Base-by-base conservation (phyloP, 2,797 vertebrate genomes). In the Pseudomugil gertrudae region DNA sequence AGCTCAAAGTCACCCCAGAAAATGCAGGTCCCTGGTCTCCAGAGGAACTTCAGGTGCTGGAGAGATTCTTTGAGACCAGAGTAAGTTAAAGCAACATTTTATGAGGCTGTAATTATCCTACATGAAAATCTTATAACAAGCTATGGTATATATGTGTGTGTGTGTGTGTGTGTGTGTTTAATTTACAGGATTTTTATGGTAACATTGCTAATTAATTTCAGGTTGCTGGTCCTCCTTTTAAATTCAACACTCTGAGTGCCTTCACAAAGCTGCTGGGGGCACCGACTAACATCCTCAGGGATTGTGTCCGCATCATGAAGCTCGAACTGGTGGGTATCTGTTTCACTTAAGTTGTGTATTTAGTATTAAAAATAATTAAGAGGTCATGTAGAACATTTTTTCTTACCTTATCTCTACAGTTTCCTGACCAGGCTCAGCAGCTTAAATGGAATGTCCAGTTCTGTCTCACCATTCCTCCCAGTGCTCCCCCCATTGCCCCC, bases 291-390 rank as follows among this genome's bases (percentile, higher is more conserved):
- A 99, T 99, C 89, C 96, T 99, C 47, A 92, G 98, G 80, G 98
- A 99, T 92, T 99, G 98, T 38, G 98, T 99, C 38, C 97, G 97
- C 87, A 99, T 99, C 87, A 99, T 99, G 98, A 99, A 99, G 88
- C 94, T 99, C 7, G 98, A 99, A 86, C 92, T 99, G 95, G 98
- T 98, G 88, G 90, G 95, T 88, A 35, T 11, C 33, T 11, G 33
- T 35, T n/a, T n/a, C n/a, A n/a, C n/a, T n/a, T n/a, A n/a, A n/a
- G n/a, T n/a, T n/a, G n/a, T n/a, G n/a, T n/a, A n/a, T n/a, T n/a
- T n/a, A n/a, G n/a, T n/a, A n/a, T 19, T 21, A 9, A 45, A n/a
- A 45, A 45, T 19, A n/a, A 45, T 43, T 3, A 6, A n/a, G 7
- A 19, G 15, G 17, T 3, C 3, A 36, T 36, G 35, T 38, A 38